A percentile compares a stretch with the other conserved stretches of the same genome.
Evolutionary conservation across 92 coral and sea anemone genomes (phyloP).

Genomic region (Nematostella vectensis): DNA sequence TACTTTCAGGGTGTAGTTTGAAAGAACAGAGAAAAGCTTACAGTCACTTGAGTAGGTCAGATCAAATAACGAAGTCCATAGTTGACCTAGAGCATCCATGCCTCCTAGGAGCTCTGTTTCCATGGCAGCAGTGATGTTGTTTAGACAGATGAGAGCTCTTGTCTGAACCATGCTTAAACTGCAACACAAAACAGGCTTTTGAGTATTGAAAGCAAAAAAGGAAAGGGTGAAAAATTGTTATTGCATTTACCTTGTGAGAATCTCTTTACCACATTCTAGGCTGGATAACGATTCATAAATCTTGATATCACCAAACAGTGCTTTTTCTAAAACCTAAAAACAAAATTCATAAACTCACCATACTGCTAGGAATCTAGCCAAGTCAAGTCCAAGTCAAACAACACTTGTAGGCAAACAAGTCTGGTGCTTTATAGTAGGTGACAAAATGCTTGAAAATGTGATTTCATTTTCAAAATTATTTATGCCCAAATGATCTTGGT

Average conservation of each 20-base stretch:
- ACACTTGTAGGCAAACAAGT: too few relatives aligned
- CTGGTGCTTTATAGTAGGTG: too few relatives aligned
- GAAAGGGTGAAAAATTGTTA: not conserved
- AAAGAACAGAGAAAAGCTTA: constrained; percentile 37
- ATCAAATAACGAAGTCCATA: constrained; percentile 77
- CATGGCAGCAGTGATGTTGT: constrained; percentile 82
- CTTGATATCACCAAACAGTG: constrained; percentile 45
- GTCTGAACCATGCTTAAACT: constrained; percentile 73
- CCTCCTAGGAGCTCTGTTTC: constrained; percentile 81
- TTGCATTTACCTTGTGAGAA: not conserved
- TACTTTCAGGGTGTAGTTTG: too few relatives aligned
- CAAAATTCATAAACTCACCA: too few relatives aligned
- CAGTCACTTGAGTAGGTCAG: constrained; percentile 67
- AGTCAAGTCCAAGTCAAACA: too few relatives aligned
- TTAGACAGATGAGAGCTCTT: constrained; percentile 87
- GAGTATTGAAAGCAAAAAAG: not conserved
- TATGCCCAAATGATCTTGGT: too few relatives aligned
- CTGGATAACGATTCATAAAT: constrained; percentile 61
- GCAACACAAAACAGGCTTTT: not conserved
- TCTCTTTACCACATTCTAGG: constrained; percentile 28
- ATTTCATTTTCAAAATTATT: too few relatives aligned
- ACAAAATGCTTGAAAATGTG: too few relatives aligned
- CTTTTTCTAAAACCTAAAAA: constrained; percentile 52
- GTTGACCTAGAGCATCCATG: constrained; percentile 51
- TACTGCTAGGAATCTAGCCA: too few relatives aligned